Percentiles rank a stretch among this genome's conserved stretches.
Evolutionary conservation across 2,113 vertebrate genomes (phyloP).

Genomic region (Syrrhaptes paradoxus): DNA sequence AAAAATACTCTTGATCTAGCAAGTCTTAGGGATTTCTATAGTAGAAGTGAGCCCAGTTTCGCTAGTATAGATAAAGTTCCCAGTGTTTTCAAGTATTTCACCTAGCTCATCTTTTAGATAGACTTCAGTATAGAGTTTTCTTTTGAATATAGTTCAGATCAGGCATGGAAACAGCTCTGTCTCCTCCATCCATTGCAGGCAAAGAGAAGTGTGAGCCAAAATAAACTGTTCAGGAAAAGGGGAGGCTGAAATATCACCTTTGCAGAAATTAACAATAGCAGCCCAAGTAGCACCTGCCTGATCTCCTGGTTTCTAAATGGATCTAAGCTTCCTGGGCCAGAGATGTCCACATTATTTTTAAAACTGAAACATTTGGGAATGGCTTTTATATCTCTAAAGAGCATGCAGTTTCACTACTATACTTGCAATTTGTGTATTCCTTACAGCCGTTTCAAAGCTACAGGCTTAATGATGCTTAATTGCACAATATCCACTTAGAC

Average conservation of each 20-base stretch:
- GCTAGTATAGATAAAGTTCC: background rate
- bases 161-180: background rate
- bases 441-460: background rate
- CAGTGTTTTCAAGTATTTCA: background rate
- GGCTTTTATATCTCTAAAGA: background rate
- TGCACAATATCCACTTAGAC: background rate
- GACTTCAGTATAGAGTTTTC: background rate
- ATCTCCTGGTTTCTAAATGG: background rate
- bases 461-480: background rate
- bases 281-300: background rate
- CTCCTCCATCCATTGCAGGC: background rate
- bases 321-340: background rate
- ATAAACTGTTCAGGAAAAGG: background rate
- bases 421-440: background rate
- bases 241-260: background rate
- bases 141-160: background rate
- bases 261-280: background rate
- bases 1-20: background rate
- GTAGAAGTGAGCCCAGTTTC: background rate
- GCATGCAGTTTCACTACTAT: background rate
- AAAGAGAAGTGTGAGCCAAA: background rate
- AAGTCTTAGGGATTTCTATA: background rate
- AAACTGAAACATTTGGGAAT: background rate
- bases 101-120: background rate
- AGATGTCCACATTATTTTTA: background rate